A percentile compares a stretch with the other conserved stretches of the same genome.
Conservation (phyloP, 1,140 invertebrate genomes). For the Achatina immaculata region DNA sequence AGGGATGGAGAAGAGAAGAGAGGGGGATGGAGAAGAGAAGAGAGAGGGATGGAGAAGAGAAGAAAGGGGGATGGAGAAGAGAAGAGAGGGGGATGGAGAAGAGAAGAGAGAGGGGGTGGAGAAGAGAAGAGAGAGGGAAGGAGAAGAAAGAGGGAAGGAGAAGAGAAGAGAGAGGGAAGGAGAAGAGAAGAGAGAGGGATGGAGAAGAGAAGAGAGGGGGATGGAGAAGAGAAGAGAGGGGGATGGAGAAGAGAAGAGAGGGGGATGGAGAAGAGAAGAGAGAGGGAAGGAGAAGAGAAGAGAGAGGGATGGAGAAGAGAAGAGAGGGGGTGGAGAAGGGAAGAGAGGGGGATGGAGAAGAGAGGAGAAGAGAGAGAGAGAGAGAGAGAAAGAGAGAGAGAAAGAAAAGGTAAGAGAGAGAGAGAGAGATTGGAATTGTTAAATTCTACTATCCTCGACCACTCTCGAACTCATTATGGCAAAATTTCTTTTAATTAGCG, state of each 20-base stretch:
- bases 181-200: not conserved
- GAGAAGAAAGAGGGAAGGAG: not conserved
- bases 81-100: too few species aligned
- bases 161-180: not conserved
- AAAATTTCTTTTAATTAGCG: too few species aligned
- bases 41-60: too few species aligned
- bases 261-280: not conserved
- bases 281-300: not conserved
- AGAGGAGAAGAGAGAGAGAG: not conserved
- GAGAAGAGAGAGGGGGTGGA: too few species aligned
- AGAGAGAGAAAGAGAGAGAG: too few species aligned
- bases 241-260: not conserved
- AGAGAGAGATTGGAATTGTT: too few species aligned
- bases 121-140: constrained; percentile 10
- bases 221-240: not conserved
- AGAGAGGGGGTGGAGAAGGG: not conserved
- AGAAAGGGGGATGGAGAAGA: too few species aligned
- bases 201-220: not conserved
- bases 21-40: too few species aligned
- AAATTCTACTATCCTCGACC: too few species aligned
- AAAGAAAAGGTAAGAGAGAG: too few species aligned
- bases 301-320: not conserved
- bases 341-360: not conserved
- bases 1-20: too few species aligned
- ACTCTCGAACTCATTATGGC: too few species aligned